Conservation (phyloP, 2,888 invertebrate species). For the Ennomos quercinarius region DNA sequence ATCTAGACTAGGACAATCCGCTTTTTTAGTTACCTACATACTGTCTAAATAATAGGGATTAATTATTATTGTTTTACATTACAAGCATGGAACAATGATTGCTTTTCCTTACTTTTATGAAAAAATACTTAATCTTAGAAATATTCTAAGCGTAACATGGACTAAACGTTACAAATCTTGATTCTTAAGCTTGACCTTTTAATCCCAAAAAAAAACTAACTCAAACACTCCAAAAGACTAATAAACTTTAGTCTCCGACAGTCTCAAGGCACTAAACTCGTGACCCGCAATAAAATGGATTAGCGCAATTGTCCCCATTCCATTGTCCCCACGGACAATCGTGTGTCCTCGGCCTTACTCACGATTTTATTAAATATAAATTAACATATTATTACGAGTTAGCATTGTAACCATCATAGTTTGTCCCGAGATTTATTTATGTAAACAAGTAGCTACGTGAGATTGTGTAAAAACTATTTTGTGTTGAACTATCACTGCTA, state of each 20-base stretch:
- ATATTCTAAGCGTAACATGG: too few relatives aligned
- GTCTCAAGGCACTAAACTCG: constrained; percentile 52
- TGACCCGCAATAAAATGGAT: constrained; percentile 83
- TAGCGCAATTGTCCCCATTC: constrained; percentile 49
- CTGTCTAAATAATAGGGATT: too few relatives aligned
- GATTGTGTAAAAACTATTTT: constrained; percentile 49
- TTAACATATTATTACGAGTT: constrained; percentile 77
- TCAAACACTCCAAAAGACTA: constrained; percentile 32
- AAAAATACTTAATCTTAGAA: too few relatives aligned
- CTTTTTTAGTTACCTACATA: too few relatives aligned
- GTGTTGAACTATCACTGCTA: constrained; percentile 26
- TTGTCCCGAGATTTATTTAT: constrained; percentile 76
- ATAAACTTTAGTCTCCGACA: constrained; percentile 39
- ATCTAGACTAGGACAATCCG: too few relatives aligned
- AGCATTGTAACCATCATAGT: constrained; percentile 65
- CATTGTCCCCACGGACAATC: constrained; percentile 33
- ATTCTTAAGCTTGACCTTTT: too few relatives aligned
- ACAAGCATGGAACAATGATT: too few relatives aligned
- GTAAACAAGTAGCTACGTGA: constrained; percentile 71
- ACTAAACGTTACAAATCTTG: not conserved
- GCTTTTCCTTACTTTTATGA: too few relatives aligned
- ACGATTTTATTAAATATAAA: constrained; percentile 80
- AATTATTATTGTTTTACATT: too few relatives aligned
- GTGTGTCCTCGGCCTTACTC: constrained; percentile 53
- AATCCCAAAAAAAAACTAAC: constrained; percentile 6